Conservation (phyloP, 2,797 vertebrate species). For the Kryptolebias ocellatus region DNA sequence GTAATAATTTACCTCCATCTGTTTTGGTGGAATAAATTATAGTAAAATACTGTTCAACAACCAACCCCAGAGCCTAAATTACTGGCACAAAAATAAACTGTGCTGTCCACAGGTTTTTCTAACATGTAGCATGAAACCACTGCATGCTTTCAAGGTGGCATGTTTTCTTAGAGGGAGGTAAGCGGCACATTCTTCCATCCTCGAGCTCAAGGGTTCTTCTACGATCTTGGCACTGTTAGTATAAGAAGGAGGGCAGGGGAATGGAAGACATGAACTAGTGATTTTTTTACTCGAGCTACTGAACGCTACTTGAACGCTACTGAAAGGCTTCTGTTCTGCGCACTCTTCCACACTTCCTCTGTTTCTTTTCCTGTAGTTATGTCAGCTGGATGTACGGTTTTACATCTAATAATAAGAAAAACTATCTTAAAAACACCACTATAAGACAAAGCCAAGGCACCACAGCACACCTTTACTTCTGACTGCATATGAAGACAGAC, state of each 20-base stretch:
- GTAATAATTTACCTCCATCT: not conserved
- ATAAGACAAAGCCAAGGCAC: not conserved
- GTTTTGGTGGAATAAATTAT: not conserved
- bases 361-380: constrained; percentile 17
- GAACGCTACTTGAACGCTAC: constrained; percentile 27
- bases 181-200: constrained; percentile 56
- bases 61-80: not conserved
- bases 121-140: constrained; percentile 59
- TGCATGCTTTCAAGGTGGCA: constrained; percentile 55
- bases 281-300: constrained; percentile 38
- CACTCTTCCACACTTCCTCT: constrained; percentile 46
- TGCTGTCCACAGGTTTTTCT: constrained; percentile 34
- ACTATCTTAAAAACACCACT: not conserved
- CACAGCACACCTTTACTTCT: constrained; percentile 22
- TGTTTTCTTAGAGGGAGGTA: constrained; percentile 60
- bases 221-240: constrained; percentile 5
- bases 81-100: constrained; percentile 14
- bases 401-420: not conserved
- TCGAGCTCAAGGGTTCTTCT: constrained; percentile 12
- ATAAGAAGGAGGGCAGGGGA: constrained; percentile 13
- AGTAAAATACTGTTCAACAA: not conserved
- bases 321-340: constrained; percentile 13
- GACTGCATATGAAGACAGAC: constrained; percentile 31
- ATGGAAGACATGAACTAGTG: constrained; percentile 41
- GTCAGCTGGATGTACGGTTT: not conserved